These are phyloP conservation scores for Graphium colonna DNA, from an alignment of 2,888 invertebrate genomes.

Conservation along the genomic window DNA sequence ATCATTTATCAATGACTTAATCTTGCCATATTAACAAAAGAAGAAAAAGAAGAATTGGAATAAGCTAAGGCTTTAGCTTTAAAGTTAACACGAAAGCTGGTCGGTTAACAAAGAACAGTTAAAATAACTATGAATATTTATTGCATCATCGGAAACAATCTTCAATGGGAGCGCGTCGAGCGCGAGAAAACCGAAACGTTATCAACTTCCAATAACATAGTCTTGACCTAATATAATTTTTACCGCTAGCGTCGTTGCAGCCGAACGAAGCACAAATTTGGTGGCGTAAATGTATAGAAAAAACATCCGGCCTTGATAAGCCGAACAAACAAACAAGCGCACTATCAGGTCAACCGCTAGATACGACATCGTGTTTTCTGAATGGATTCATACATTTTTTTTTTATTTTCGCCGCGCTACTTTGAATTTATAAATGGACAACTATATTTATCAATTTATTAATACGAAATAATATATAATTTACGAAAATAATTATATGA, in stretches of 20 bases:
- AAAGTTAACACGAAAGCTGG: neutral
- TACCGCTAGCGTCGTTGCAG: slow-evolving; percentile 62
- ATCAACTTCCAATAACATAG: slow-evolving; percentile 47
- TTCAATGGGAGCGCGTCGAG: slow-evolving; percentile 35
- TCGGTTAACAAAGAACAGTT: neutral
- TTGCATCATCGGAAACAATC: slow-evolving; percentile 16
- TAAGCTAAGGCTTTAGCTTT: no score
- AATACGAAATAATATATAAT: no score
- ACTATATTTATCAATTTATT: neutral
- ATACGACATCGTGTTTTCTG: slow-evolving; percentile 63
- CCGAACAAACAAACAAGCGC: slow-evolving; percentile 75
- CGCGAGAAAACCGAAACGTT: slow-evolving; percentile 44
- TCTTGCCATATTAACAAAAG: no score
- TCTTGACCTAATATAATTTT: slow-evolving; percentile 69
- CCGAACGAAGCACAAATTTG: slow-evolving; percentile 64
- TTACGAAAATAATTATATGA: no score
- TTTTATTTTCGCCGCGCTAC: slow-evolving; percentile 35
- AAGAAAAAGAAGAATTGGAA: no score
- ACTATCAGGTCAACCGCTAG: slow-evolving; percentile 75
- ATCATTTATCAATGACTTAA: no score
- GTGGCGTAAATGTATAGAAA: slow-evolving; percentile 76
- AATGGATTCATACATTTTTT: slow-evolving; percentile 53
- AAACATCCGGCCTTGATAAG: slow-evolving; percentile 80
- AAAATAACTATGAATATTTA: neutral
- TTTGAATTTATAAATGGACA: slow-evolving; percentile 29